Evolutionary conservation across 1,140 invertebrate species (phyloP), one percentile per base, ranked within the genome.

Genomic region (Conus ventricosus): DNA sequence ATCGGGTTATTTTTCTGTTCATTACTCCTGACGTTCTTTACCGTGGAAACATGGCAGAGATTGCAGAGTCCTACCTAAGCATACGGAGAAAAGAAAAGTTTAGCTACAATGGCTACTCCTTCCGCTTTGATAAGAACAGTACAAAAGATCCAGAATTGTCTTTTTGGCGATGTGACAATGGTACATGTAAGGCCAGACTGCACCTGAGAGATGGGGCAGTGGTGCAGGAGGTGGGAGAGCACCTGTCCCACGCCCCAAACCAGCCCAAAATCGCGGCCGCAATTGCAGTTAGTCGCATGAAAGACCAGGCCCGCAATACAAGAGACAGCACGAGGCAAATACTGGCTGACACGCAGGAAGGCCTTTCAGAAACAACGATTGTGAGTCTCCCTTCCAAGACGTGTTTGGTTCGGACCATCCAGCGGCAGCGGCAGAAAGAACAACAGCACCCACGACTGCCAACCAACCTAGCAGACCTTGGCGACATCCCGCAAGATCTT

Each of bases 1-100:
- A 67, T 67, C 60, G 60, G 60, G 60, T 67, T 67, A 67, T 67
- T 67, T 67, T 67, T 67, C 60, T 67, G 60, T 67, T 67, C 60
- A 67, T 67, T 67, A 67, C 60, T 23, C 60, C 60, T 67, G 60
- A 67, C 60, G 60, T 67, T 67, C 60, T 67, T 67, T 23, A 3
- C 20, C 60, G 11, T 67, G 60, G 60, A 67, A 67, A 67, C 60
- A 67, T 67, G 60, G 20, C 60, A 67, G 60, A 67, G 60, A 67
- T 67, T 67, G 39, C 39, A 39, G 39, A 39, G 39, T 39, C 39
- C 39, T 39, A 39, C 39, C 39, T 39, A 39, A 39, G 39, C 39
- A 39, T 39, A 39, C 39, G 39, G 39, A 39, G 39, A 39, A 39
- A 39, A 39, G 39, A 39, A 39, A 39, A 39, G 39, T 39, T 39